Evolutionary conservation across 2,888 invertebrate genomes (phyloP).

Genomic region (Lasius platythorax): DNA sequence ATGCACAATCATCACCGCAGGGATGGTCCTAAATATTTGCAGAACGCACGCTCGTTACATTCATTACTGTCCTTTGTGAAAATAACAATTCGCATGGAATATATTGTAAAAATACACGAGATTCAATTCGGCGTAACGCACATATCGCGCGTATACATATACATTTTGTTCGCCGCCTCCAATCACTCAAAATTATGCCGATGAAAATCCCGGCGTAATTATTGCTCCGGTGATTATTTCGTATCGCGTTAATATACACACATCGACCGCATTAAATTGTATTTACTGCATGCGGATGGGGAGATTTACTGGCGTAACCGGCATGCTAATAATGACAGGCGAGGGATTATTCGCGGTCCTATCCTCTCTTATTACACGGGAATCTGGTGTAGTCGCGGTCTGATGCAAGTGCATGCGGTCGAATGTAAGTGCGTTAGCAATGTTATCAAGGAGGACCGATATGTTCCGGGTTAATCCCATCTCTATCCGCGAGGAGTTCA

Average conservation of each 20-base stretch:
- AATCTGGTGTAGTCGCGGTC: constrained; percentile 38
- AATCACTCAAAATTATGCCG: constrained; percentile 41
- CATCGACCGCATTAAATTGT: constrained; percentile 42
- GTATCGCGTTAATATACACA: constrained; percentile 39
- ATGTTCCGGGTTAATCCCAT: constrained; percentile 29
- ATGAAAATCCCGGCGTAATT: constrained; percentile 45
- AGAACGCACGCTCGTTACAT: constrained; percentile 30
- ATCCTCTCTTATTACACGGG: constrained; percentile 37
- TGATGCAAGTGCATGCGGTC: constrained; percentile 37
- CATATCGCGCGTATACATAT: not conserved
- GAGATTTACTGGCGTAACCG: constrained; percentile 29
- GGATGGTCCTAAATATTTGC: constrained; percentile 41
- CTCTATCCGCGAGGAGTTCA: not conserved
- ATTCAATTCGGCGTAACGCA: not conserved
- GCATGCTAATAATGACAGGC: constrained; percentile 48
- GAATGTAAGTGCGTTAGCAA: constrained; percentile 44
- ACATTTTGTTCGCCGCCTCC: constrained; percentile 1
- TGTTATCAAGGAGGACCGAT: constrained; percentile 24
- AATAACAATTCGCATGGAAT: constrained; percentile 43
- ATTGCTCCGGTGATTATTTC: constrained; percentile 45
- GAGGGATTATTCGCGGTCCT: constrained; percentile 35
- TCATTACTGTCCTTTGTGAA: constrained; percentile 34
- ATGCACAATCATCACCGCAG: constrained; percentile 37
- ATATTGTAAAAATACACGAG: constrained; percentile 32
- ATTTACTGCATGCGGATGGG: not conserved